Evolutionary conservation across 2,113 vertebrate genomes (phyloP).

Genomic region (Egretta garzetta): DNA sequence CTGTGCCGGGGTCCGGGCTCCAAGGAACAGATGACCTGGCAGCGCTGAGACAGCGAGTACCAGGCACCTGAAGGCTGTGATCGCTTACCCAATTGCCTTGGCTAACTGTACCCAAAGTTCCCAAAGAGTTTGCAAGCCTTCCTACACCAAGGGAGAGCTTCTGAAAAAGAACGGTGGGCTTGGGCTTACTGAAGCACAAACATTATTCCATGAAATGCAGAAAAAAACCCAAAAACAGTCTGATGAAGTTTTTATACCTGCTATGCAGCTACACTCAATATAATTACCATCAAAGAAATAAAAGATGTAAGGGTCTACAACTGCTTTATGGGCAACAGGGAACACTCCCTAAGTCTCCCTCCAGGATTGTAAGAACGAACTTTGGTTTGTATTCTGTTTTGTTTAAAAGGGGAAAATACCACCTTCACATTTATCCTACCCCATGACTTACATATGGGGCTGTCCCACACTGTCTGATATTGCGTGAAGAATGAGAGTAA

Average conservation of each 20-base stretch:
- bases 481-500: neutral
- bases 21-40: neutral
- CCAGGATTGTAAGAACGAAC: neutral
- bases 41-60: neutral
- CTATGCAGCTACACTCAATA: neutral
- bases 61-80: neutral
- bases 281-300: neutral
- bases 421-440: neutral
- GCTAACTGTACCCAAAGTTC: neutral
- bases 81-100: neutral
- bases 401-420: neutral
- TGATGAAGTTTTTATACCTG: neutral
- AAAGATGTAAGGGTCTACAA: neutral
- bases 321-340: neutral
- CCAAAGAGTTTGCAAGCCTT: neutral
- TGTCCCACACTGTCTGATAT: neutral
- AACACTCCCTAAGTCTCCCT: neutral
- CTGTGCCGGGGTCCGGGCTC: neutral
- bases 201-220: neutral
- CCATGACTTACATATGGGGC: neutral
- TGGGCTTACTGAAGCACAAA: neutral
- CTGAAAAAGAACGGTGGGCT: neutral
- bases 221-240: neutral
- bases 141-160: neutral
- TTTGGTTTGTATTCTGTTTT: neutral